Evolutionary conservation across 1,140 invertebrate species (phyloP).

Genomic region (Eurosta solidaginis): DNA sequence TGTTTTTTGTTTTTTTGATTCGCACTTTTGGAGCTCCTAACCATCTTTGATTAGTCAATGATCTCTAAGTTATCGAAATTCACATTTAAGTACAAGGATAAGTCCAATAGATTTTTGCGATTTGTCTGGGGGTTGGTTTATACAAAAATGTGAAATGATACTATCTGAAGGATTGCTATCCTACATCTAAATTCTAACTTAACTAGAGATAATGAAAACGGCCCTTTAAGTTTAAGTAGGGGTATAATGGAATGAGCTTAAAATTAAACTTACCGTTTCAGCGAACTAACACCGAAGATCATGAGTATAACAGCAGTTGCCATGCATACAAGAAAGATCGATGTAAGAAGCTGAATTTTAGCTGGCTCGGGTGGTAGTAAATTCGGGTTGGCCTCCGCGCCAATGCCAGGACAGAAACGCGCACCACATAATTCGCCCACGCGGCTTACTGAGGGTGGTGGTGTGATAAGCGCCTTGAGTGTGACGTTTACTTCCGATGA

Average conservation of each 20-base stretch:
- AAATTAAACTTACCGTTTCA: conserved; percentile 68
- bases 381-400: conserved; percentile 66
- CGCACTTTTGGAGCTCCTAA: too few species aligned
- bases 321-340: conserved; percentile 84
- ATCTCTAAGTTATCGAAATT: too few species aligned
- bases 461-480: neutral
- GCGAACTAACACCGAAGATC: conserved; percentile 79
- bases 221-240: neutral
- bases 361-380: conserved; percentile 69
- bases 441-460: conserved; percentile 8
- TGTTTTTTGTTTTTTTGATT: too few species aligned
- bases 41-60: too few species aligned
- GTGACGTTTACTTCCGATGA: neutral
- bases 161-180: too few species aligned
- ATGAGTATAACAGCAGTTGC: conserved; percentile 75
- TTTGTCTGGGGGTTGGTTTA: too few species aligned
- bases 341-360: conserved; percentile 78
- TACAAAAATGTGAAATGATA: too few species aligned
- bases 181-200: too few species aligned
- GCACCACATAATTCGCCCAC: conserved; percentile 71
- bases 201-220: too few species aligned
- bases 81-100: too few species aligned
- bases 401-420: conserved; percentile 70
- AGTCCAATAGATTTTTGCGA: too few species aligned
- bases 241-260: neutral